Percentiles rank a stretch among this genome's conserved stretches.
phyloP scores from a whole-genome alignment of 2,888 invertebrate genomes.

The Cheilosia soror region DNA sequence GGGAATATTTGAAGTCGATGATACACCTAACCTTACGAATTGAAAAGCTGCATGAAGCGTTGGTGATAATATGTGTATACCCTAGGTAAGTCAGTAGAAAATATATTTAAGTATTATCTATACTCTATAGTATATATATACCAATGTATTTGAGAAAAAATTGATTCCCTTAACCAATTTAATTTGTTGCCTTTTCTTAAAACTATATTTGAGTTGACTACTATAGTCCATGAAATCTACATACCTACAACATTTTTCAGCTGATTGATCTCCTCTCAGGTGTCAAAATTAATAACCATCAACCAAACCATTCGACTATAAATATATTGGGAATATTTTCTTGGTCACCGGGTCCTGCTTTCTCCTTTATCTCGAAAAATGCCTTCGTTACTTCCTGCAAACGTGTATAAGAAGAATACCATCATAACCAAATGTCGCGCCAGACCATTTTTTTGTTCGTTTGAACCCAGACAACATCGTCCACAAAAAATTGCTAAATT shows the following conservation, averaged over 20 bases:
- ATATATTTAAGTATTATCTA: no score
- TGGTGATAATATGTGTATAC: no score
- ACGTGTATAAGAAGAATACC: neutral
- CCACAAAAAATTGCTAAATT: conserved; percentile 61
- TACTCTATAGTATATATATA: no score
- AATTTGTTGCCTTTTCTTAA: no score
- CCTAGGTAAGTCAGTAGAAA: no score
- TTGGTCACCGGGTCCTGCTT: conserved; percentile 17
- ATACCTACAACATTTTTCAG: conserved; percentile 14
- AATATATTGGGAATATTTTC: conserved; percentile 42
- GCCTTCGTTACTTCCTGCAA: conserved; percentile 17
- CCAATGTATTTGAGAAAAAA: no score
- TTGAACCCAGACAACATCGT: conserved; percentile 42
- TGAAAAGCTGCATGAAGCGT: no score
- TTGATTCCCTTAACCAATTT: no score
- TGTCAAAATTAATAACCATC: conserved; percentile 29
- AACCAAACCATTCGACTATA: conserved; percentile 35
- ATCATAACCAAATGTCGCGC: conserved; percentile 48
- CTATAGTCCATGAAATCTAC: no score
- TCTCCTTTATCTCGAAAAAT: conserved; percentile 16
- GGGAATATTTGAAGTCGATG: no score
- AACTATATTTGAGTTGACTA: no score
- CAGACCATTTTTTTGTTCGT: conserved; percentile 4
- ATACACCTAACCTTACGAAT: no score
- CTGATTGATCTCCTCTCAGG: conserved; percentile 47